These are phyloP conservation scores for Porites lobata DNA, from an alignment of 92 coral and sea anemone species.

Conservation along the genomic window DNA sequence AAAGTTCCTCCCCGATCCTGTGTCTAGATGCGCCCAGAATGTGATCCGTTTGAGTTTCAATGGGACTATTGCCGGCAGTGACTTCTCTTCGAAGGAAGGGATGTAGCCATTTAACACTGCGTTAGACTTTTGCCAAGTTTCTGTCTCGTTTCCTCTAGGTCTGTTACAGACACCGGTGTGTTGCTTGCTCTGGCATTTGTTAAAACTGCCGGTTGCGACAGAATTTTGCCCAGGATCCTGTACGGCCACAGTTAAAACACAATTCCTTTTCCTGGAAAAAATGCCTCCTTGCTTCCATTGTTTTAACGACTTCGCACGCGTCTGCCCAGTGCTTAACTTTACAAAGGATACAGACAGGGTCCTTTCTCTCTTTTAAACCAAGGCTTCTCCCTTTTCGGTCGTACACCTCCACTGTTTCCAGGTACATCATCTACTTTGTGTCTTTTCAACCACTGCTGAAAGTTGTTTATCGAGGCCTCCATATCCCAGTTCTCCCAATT, in stretches of 20 bases:
- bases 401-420: too few relatives aligned
- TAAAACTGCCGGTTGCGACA: slow-evolving; percentile 62
- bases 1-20: slow-evolving; percentile 26
- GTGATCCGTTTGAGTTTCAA: too few relatives aligned
- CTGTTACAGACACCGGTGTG: slow-evolving; percentile 70
- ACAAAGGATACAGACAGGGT: slow-evolving; percentile 34
- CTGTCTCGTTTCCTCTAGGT: neutral
- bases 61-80: slow-evolving; percentile 46
- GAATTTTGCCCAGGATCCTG: slow-evolving; percentile 43
- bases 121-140: neutral
- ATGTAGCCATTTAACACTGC: slow-evolving; percentile 14
- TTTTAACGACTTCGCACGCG: slow-evolving; percentile 1
- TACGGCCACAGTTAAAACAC: slow-evolving; percentile 67
- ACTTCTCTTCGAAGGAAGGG: slow-evolving; percentile 31
- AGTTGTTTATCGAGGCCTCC: too few relatives aligned
- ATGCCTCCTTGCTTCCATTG: slow-evolving; percentile 5
- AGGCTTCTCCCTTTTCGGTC: neutral
- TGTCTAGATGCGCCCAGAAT: too few relatives aligned
- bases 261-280: neutral
- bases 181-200: slow-evolving; percentile 61
- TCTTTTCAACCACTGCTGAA: too few relatives aligned
- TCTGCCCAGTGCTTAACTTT: slow-evolving; percentile 52
- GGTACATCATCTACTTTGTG: too few relatives aligned
- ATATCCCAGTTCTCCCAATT: too few relatives aligned
- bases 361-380: slow-evolving; percentile 3